Base-by-base conservation (phyloP, 2,113 vertebrate genomes). In the Dascyllus trimaculatus region DNA sequence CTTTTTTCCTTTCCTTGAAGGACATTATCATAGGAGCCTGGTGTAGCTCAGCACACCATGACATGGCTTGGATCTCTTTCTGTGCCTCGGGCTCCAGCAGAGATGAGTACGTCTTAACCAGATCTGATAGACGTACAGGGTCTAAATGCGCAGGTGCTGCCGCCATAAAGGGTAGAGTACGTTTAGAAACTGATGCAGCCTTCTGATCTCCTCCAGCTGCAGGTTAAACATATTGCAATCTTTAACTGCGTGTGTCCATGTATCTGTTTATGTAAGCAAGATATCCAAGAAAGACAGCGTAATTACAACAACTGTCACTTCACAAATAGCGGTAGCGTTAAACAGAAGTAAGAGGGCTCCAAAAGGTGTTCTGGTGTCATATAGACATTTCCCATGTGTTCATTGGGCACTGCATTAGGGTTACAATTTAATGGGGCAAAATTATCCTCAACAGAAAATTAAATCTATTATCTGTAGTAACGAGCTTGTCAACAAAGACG, bases 71-170 rank as follows among this genome's bases (percentile, higher is more conserved):
- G 35, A 86, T 85, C 68, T 87, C 45, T 72, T 62, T 66, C 56
- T 80, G 29, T 18, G 66, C 74, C 85, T 61, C 40, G 11, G 71
- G 75, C 84, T 88, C 74, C 69, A 75, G 68, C 72, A 63, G 85
- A 82, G 80, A 85, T 79, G 72, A 88, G 78, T 43, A 66, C 57
- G 59, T 85, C 71, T 71, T 62, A 85, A 76, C 66, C 59, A 59
- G 68, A 59, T 79, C 79, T 83, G 68, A 81, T 68, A 76, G 78
- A 75, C 53, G 17, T 40, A 68, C 56, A 67, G 58, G 57, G 38
- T 76, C 49, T 86, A 64, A 65, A 75, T 46, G 38, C 48, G 5
- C 64, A 43, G 43, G 49, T 80, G 40, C 59, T 62, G 8, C 73
- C 59, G 57, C 70, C 66, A 56, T 38, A 11, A 43, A 82, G 71